A percentile compares a stretch with the other conserved stretches of the same genome.
Evolutionary conservation across 2,113 vertebrate genomes (phyloP).

Genomic region (Canis aureus): DNA sequence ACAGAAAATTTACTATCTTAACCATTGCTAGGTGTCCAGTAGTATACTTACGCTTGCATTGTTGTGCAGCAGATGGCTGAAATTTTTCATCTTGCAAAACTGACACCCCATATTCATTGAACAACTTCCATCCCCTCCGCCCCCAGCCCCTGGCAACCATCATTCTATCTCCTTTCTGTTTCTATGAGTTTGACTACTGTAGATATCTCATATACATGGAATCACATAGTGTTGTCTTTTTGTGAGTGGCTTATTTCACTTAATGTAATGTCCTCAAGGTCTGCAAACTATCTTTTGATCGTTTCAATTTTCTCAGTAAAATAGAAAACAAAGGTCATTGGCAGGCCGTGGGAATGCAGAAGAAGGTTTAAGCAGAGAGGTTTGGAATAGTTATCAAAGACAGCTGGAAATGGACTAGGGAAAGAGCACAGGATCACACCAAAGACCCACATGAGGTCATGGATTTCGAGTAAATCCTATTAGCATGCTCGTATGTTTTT

Average conservation of each 20-base stretch:
- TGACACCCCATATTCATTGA: background rate
- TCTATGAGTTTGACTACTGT: background rate
- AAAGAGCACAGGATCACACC: background rate
- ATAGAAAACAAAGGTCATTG: conserved; percentile 32
- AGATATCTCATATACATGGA: background rate
- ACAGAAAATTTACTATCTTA: background rate
- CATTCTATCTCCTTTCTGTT: background rate
- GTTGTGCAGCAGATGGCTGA: background rate
- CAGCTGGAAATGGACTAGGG: background rate
- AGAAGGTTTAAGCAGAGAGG: background rate
- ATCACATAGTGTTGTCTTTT: background rate
- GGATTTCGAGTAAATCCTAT: background rate
- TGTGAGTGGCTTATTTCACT: background rate
- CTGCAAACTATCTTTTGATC: background rate
- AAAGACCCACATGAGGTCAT: background rate
- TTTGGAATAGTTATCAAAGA: background rate
- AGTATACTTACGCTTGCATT: background rate
- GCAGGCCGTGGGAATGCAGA: background rate
- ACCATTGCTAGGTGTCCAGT: background rate
- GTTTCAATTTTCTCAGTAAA: background rate
- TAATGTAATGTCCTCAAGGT: background rate
- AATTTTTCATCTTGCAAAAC: background rate
- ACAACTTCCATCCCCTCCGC: background rate
- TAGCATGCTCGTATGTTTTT: background rate
- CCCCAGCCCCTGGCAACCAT: background rate